Evolutionary conservation across 2,888 invertebrate genomes (phyloP).

Genomic region (Drosophila antonietae): DNA sequence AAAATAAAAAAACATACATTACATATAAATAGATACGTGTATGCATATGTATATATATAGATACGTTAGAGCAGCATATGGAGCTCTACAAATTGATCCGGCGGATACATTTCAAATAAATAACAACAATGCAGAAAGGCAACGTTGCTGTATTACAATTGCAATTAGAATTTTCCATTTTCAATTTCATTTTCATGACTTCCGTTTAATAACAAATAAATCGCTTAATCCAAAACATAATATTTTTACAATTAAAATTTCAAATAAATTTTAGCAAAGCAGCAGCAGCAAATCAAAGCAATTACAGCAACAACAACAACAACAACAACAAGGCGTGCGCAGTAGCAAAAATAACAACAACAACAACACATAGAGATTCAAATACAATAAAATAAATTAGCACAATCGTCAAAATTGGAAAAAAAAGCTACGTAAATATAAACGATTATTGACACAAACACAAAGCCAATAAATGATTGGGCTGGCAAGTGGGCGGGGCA

Average conservation of each 20-base stretch:
- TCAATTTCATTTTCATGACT: constrained; percentile 69
- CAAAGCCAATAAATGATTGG: constrained; percentile 67
- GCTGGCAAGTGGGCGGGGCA: constrained; percentile 1
- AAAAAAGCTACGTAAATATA: constrained; percentile 28
- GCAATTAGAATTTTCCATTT: constrained; percentile 56
- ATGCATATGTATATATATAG: background rate
- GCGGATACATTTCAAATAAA: constrained; percentile 78
- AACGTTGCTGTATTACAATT: constrained; percentile 57
- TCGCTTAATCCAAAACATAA: constrained; percentile 80
- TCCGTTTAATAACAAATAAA: constrained; percentile 80
- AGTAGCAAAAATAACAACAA: constrained; percentile 20
- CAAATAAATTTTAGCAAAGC: constrained; percentile 78
- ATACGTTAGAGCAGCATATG: constrained; percentile 9
- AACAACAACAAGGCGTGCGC: constrained; percentile 22
- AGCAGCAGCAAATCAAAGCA: constrained; percentile 71
- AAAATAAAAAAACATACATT: constrained; percentile 36
- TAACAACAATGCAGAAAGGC: constrained; percentile 54
- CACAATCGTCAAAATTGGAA: constrained; percentile 60
- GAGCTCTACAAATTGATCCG: constrained; percentile 66
- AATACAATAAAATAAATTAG: constrained; percentile 75
- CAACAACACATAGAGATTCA: constrained; percentile 19
- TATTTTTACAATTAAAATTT: constrained; percentile 81
- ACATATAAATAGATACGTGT: constrained; percentile 1
- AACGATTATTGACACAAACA: constrained; percentile 75
- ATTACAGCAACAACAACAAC: constrained; percentile 49